phyloP scores from a whole-genome alignment of 1,140 invertebrate genomes.

The Scaptomyza pallida region DNA sequence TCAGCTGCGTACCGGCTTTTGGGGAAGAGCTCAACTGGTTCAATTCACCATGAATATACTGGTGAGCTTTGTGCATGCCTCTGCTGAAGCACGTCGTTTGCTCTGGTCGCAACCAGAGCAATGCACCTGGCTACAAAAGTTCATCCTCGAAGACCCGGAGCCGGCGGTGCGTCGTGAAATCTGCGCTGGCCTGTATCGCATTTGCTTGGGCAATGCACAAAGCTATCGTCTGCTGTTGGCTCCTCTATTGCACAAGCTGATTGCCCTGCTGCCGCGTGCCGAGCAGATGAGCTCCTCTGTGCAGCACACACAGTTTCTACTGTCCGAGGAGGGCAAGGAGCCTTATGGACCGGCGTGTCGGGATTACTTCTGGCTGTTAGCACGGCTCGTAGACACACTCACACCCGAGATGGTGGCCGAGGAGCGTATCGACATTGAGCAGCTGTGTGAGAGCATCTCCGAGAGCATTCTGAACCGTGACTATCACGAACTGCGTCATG shows the following conservation, averaged over 20 bases:
- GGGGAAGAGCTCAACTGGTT: conserved; percentile 93
- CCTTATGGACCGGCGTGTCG: conserved; percentile 96
- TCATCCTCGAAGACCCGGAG: conserved; percentile 93
- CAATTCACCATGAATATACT: conserved; percentile 92
- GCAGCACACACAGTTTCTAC: conserved; percentile 85
- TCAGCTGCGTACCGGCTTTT: conserved; percentile 94
- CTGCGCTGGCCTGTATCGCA: conserved; percentile 93
- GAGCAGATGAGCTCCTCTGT: conserved; percentile 92
- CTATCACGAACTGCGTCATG: conserved; percentile 91
- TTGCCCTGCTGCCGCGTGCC: conserved; percentile 92
- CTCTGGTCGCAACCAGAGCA: conserved; percentile 89
- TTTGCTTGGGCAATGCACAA: conserved; percentile 90
- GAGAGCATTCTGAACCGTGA: conserved; percentile 90
- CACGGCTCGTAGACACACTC: conserved; percentile 93
- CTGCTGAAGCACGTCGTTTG: conserved; percentile 86
- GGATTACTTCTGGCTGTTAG: conserved; percentile 97
- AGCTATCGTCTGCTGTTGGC: conserved; percentile 88
- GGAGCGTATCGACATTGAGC: conserved; percentile 89
- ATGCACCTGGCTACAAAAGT: conserved; percentile 89
- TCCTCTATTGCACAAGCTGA: conserved; percentile 91
- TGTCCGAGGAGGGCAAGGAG: conserved; percentile 93
- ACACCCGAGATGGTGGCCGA: conserved; percentile 91
- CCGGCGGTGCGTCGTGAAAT: conserved; percentile 94
- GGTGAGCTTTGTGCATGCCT: conserved; percentile 93
- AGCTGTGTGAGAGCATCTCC: conserved; percentile 90